These are phyloP conservation scores for Drosophila sechellia DNA, from an alignment of 1,140 invertebrate species.

Conservation along the genomic window DNA sequence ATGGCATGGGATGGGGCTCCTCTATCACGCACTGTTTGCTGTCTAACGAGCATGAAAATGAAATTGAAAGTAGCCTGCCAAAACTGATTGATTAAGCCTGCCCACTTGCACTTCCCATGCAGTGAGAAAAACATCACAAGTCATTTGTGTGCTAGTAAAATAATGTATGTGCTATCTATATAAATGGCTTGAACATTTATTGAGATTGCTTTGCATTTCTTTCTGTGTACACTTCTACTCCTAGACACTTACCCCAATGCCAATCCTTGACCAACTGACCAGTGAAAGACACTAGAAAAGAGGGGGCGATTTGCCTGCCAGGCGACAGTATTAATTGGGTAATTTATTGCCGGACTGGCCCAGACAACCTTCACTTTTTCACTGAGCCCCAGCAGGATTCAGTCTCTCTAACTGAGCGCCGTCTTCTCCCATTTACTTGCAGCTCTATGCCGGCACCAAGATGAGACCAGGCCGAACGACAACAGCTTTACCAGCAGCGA, in stretches of 20 bases:
- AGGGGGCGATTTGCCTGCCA: conserved; percentile 22
- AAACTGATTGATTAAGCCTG: conserved; percentile 71
- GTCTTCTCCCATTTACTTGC: conserved; percentile 39
- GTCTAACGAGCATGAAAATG: conserved; percentile 78
- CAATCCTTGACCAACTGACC: conserved; percentile 32
- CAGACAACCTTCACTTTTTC: conserved; percentile 57
- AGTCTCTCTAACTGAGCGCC: conserved; percentile 18
- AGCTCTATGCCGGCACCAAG: conserved; percentile 79
- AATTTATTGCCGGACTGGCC: conserved; percentile 58
- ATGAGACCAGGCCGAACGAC: conserved; percentile 64
- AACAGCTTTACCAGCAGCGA: conserved; percentile 47
- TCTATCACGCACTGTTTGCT: conserved; percentile 68
- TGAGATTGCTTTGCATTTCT: background rate
- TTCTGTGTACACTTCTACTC: conserved; percentile 1
- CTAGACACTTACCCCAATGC: background rate
- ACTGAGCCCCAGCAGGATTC: background rate
- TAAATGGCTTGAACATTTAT: no score
- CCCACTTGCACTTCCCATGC: background rate
- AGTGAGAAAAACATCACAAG: background rate
- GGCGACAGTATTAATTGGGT: conserved; percentile 67
- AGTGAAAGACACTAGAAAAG: conserved; percentile 12
- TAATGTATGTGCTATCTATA: background rate
- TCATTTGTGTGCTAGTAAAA: background rate
- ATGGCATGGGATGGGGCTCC: background rate
- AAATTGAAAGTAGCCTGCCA: conserved; percentile 72